phyloP scores from a whole-genome alignment of 2,888 invertebrate species.

The Tenthredo scrophulariae region DNA sequence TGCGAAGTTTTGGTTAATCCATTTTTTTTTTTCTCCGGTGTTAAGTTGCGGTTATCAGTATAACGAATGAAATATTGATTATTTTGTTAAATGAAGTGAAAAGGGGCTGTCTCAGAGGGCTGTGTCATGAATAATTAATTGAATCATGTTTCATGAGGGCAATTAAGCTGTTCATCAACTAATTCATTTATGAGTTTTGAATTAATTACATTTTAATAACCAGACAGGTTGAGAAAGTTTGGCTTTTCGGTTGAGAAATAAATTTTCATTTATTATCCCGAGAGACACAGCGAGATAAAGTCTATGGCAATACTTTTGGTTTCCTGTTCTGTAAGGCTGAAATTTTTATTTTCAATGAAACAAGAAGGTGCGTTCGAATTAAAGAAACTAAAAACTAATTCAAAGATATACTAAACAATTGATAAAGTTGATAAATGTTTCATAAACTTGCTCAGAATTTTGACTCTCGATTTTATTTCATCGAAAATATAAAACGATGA shows the following conservation, averaged over 20 bases:
- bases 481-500: not conserved
- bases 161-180: conserved; percentile 46
- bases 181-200: conserved; percentile 50
- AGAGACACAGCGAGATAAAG: not conserved
- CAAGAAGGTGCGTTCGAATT: no score
- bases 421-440: not conserved
- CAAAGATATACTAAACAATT: not conserved
- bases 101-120: not conserved
- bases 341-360: not conserved
- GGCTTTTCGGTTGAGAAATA: conserved; percentile 30
- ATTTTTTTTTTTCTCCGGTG: not conserved
- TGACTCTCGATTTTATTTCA: not conserved
- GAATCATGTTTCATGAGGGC: conserved; percentile 49
- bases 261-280: conserved; percentile 41
- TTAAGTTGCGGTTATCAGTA: not conserved
- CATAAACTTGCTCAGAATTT: not conserved
- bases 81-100: conserved; percentile 31
- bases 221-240: conserved; percentile 44
- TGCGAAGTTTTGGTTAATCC: not conserved
- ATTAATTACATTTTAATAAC: conserved; percentile 53
- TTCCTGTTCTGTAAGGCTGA: not conserved
- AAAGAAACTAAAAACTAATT: no score
- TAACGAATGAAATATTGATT: conserved; percentile 22
- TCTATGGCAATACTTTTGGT: not conserved
- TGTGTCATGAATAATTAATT: conserved; percentile 47